Conservation (phyloP, 1,140 invertebrate genomes). For the Sweltsa coloradensis region DNA sequence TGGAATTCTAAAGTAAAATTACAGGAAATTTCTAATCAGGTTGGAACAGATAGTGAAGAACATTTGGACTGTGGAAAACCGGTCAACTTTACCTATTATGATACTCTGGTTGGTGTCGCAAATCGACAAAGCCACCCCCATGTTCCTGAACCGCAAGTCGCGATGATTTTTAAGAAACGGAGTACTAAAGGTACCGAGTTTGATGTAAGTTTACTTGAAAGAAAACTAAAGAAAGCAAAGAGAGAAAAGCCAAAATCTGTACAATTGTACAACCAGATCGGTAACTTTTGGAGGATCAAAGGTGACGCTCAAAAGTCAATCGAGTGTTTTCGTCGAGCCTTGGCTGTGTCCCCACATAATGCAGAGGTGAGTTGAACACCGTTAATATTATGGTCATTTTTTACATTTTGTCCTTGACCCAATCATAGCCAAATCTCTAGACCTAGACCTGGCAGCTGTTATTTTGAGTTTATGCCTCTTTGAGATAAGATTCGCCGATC, state of each 20-base stretch:
- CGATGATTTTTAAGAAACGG: slow-evolving; percentile 65
- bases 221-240: slow-evolving; percentile 65
- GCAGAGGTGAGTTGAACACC: slow-evolving; percentile 51
- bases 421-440: no score
- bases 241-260: slow-evolving; percentile 78
- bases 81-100: slow-evolving; percentile 79
- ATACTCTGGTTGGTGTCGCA: slow-evolving; percentile 69
- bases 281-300: slow-evolving; percentile 78
- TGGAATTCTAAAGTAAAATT: slow-evolving; percentile 16
- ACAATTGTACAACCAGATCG: slow-evolving; percentile 77
- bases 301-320: slow-evolving; percentile 72
- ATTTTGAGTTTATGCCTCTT: no score
- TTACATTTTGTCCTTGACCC: no score
- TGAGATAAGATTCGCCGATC: no score
- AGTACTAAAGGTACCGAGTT: slow-evolving; percentile 50
- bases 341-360: slow-evolving; percentile 75
- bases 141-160: slow-evolving; percentile 55
- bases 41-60: slow-evolving; percentile 35
- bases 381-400: no score
- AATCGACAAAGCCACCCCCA: slow-evolving; percentile 54
- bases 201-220: slow-evolving; percentile 65
- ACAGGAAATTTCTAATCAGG: slow-evolving; percentile 4
- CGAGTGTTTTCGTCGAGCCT: slow-evolving; percentile 73
- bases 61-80: slow-evolving; percentile 73
- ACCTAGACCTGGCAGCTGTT: no score